Percentiles rank a stretch among this genome's conserved stretches.
phyloP scores from a whole-genome alignment of 2,797 vertebrate genomes.

The Acridotheres tristis region DNA sequence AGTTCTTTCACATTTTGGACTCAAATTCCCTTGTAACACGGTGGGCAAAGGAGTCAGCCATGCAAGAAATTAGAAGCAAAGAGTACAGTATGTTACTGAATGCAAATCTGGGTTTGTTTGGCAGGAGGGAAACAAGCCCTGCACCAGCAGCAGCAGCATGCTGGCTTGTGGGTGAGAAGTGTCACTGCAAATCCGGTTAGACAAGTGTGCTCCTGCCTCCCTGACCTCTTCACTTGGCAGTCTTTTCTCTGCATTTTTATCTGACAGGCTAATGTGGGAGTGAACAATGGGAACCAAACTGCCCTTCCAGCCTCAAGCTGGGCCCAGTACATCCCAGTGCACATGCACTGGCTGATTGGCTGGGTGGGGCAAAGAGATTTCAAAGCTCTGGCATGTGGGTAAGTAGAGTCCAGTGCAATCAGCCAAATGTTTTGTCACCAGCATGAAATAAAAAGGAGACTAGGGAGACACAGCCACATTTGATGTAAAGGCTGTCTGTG shows the following conservation, averaged over 20 bases:
- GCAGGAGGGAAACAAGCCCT: neutral
- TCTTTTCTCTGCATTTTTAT: neutral
- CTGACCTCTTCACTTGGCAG: conserved; percentile 24
- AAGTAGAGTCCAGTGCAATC: neutral
- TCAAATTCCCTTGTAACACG: neutral
- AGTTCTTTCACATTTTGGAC: neutral
- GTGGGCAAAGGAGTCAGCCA: neutral
- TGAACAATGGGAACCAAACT: neutral
- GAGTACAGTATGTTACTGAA: neutral
- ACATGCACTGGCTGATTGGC: neutral
- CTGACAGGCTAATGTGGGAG: neutral
- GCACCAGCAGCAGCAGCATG: neutral
- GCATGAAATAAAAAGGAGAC: neutral
- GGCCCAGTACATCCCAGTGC: neutral
- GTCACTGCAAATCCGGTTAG: neutral
- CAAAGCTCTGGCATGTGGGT: neutral
- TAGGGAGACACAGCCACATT: neutral
- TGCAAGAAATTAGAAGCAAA: neutral
- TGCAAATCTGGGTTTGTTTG: neutral
- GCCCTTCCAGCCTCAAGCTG: neutral
- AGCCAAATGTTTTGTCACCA: neutral
- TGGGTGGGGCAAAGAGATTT: neutral
- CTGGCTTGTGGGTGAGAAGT: neutral
- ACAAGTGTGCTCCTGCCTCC: neutral
- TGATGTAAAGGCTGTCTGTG: neutral